phyloP scores from a whole-genome alignment of 2,797 vertebrate genomes.

The Okamejei kenojei region DNA sequence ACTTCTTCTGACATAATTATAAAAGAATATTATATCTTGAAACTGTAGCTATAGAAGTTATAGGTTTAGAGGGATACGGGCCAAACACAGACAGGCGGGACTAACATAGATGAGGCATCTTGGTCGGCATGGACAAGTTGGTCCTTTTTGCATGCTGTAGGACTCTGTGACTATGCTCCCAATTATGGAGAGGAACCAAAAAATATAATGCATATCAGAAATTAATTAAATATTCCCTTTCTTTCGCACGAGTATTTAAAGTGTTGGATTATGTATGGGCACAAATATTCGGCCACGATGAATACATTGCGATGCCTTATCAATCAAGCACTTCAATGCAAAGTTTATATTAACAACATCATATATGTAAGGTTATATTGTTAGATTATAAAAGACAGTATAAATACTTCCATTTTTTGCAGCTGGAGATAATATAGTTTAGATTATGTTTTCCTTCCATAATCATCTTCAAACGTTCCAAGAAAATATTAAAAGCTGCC shows the following conservation, averaged over 20 bases:
- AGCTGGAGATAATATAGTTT: neutral
- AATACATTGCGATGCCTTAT: neutral
- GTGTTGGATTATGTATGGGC: neutral
- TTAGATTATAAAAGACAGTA: neutral
- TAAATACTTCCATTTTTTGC: neutral
- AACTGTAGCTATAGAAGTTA: too few species aligned
- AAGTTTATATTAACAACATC: neutral
- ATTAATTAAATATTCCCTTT: neutral
- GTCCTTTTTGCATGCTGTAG: too few species aligned
- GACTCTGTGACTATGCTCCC: too few species aligned
- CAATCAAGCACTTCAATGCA: neutral
- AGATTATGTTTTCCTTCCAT: neutral
- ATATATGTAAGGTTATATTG: neutral
- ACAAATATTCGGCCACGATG: neutral
- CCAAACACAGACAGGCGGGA: too few species aligned
- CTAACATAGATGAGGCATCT: too few species aligned
- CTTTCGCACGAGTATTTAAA: neutral
- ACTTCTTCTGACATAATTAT: too few species aligned
- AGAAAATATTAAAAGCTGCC: neutral
- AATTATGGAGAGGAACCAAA: neutral
- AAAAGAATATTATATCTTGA: too few species aligned
- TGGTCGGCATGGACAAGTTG: too few species aligned
- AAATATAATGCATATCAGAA: neutral
- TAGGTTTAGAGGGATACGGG: too few species aligned
- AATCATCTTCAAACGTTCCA: neutral